Base-by-base conservation (phyloP, 2,113 vertebrate species). In the Mormoops blainvillei region DNA sequence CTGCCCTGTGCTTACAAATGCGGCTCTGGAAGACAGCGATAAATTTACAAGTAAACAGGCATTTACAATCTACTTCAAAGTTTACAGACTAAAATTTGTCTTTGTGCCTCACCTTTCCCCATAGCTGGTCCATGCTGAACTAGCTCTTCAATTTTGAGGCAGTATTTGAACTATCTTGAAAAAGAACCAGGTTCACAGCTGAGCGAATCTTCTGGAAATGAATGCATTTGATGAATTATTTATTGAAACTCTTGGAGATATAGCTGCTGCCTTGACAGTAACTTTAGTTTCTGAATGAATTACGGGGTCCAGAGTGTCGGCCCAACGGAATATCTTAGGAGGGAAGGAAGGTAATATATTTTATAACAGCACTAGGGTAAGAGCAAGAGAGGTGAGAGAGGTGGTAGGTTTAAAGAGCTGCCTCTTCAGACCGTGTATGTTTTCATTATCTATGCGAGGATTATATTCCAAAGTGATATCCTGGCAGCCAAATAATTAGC, bases 221-320 rank as follows among this genome's bases (percentile, higher is more conserved):
- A 96, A 91, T 96, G 58, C 10, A 89, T 91, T 77, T 92, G 71
- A 77, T 97, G 84, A 93, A 94, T 97, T 97, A 97, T 97, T 97
- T 97, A 95, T 92, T 8, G 26, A 80, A 81, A 94, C 81, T 94
- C 92, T 90, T 87, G 16, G 48, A 91, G 67, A 58, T 76, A 45
- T 95, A 92, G 87, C 93, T 81, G 26, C 52, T 92, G 73, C 67
- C 83, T 87, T 94, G 91, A 95, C 93, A 95, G 81, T 94, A 96
- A 74, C 73, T 91, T 97, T 56, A 84, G 89, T 16, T 94, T 91
- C 90, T 96, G 88, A 95, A 61, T 93, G 71, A 96, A 94, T 97
- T 94, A 95, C 81, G 86, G 26, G 74, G 50, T 93, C 50, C 65
- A 61, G 50, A 58, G 65, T 94, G 84, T 33, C 93, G 89, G 74